These are phyloP conservation scores for Oryzias woworae DNA, from an alignment of 2,113 vertebrate species.

Conservation along the genomic window DNA sequence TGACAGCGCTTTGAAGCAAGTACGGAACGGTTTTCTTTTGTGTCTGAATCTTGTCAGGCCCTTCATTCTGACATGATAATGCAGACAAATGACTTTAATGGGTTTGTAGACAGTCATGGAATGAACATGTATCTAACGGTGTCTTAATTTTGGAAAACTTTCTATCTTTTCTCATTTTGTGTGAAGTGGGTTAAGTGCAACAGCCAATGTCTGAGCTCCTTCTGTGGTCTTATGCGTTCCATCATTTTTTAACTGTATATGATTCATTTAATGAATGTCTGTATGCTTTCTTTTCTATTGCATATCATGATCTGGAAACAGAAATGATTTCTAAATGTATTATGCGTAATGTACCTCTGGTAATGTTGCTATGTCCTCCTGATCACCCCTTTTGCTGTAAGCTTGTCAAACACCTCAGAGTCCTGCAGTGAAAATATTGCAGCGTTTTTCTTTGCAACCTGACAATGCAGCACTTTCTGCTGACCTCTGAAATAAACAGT, in stretches of 20 bases:
- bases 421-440: constrained; percentile 6
- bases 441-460: neutral
- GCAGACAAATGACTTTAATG: neutral
- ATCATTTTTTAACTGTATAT: constrained; percentile 31
- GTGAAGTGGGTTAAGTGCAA: constrained; percentile 29
- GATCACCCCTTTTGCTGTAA: constrained; percentile 30
- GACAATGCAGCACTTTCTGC: neutral
- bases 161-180: constrained; percentile 21
- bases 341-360: constrained; percentile 49
- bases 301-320: constrained; percentile 36
- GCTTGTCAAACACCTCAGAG: constrained; percentile 22
- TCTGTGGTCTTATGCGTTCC: constrained; percentile 12
- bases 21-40: neutral
- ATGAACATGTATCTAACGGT: constrained; percentile 13
- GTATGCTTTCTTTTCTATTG: constrained; percentile 41
- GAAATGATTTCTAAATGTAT: constrained; percentile 55
- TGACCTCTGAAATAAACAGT: constrained; percentile 28
- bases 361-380: constrained; percentile 48
- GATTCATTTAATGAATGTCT: constrained; percentile 41
- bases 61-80: neutral
- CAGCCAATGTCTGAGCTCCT: constrained; percentile 27
- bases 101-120: constrained; percentile 5
- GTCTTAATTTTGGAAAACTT: constrained; percentile 20
- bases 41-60: neutral
- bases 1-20: neutral